phyloP scores from a whole-genome alignment of 2,113 vertebrate genomes.

The Holacanthus passer region DNA sequence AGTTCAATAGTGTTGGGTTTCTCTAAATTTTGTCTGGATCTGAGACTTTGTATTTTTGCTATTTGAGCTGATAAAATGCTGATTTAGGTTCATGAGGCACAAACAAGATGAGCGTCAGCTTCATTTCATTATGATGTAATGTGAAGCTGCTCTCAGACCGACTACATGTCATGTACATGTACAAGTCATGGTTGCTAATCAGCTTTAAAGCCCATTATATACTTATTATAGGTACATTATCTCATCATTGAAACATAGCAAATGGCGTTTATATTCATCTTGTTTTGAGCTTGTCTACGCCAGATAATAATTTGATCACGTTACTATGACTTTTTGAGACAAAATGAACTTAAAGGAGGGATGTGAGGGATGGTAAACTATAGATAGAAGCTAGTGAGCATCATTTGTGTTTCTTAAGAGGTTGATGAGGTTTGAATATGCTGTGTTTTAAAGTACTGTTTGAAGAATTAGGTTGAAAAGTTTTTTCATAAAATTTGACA shows the following conservation, averaged over 20 bases:
- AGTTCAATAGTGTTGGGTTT: background rate
- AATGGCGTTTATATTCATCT: background rate
- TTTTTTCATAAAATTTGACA: too few species aligned
- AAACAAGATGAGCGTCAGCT: background rate
- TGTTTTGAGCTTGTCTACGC: background rate
- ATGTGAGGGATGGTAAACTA: too few species aligned
- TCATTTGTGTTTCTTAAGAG: too few species aligned
- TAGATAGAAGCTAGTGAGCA: too few species aligned
- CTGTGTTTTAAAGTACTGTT: too few species aligned
- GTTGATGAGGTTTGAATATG: too few species aligned
- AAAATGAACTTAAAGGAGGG: too few species aligned
- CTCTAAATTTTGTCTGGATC: background rate
- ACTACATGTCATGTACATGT: background rate
- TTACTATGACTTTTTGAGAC: background rate
- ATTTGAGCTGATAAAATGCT: too few species aligned
- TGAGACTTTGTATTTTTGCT: background rate
- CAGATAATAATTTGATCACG: background rate
- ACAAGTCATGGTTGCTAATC: background rate
- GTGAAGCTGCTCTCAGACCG: background rate
- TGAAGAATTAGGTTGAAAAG: too few species aligned
- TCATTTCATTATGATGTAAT: background rate
- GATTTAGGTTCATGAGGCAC: background rate
- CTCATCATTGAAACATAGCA: background rate
- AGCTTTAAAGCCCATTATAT: background rate
- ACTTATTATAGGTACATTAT: background rate